These are phyloP conservation scores for Cepaea hortensis DNA, from an alignment of 2,888 invertebrate species.

Conservation along the genomic window DNA sequence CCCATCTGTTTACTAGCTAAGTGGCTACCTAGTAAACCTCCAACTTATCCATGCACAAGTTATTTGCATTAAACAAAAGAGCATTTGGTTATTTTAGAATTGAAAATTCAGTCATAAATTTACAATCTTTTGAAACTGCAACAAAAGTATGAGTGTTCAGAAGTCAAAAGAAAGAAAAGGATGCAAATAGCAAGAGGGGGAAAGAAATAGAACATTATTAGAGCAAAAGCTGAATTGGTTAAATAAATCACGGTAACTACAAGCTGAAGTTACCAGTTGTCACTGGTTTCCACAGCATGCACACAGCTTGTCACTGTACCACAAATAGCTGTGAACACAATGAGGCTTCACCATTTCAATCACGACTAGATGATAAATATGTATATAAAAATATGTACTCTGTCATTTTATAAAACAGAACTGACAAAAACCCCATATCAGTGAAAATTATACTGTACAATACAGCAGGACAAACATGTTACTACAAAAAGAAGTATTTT, in stretches of 20 bases:
- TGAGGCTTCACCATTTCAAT: conserved; percentile 24
- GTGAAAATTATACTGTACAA: not conserved
- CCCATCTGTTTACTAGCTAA: too few species aligned
- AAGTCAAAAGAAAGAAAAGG: not conserved
- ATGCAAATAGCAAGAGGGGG: not conserved
- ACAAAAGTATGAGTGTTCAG: too few species aligned
- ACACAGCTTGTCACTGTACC: not conserved
- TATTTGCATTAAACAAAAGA: too few species aligned
- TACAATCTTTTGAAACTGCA: too few species aligned
- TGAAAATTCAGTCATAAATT: too few species aligned
- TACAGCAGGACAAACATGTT: conserved; percentile 20
- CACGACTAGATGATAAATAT: conserved; percentile 40
- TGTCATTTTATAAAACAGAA: conserved; percentile 22
- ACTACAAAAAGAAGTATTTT: conserved; percentile 12
- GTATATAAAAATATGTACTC: conserved; percentile 34
- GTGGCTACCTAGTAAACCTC: too few species aligned
- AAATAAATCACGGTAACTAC: not conserved
- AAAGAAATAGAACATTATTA: not conserved
- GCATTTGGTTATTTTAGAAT: too few species aligned
- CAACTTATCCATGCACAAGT: too few species aligned
- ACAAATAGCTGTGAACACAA: conserved; percentile 31
- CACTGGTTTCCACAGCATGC: not conserved
- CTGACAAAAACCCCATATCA: conserved; percentile 6
- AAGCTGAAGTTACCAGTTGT: not conserved
- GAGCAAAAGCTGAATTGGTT: too few species aligned